Evolutionary conservation across 2,113 vertebrate genomes (phyloP), one percentile per base, ranked within the genome.

Genomic region (Pluvianellus socialis): DNA sequence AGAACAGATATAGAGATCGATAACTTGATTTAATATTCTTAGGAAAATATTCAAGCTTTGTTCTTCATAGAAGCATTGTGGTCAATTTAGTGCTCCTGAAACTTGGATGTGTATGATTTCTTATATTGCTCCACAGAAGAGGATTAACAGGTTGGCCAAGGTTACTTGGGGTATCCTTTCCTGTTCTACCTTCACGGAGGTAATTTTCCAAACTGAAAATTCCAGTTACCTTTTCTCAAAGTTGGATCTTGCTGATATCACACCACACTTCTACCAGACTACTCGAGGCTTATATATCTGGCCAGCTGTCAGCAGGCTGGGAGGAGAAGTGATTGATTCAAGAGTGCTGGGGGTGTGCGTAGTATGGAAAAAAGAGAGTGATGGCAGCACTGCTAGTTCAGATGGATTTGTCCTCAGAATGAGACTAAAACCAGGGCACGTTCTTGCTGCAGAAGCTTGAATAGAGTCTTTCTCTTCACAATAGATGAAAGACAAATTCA

Each of bases 401-500:
- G 59, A 71, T 52, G 17, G 52, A 59, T 89, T 83, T 74, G 38
- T 91, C 80, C 59, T 33, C 79, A 74, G 72, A 88, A 63, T 55
- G 65, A 74, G 76, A 59, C 73, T 28, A 89, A 96, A 95, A 95
- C 45, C 86, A 80, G 28, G 33, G 59, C 38, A 77, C 1, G 6
- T 74, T 91, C 80, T 70, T 77, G 59, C 55, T 81, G 56, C 3
- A 3, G 52, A 50, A 8, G 12, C n/a, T 71, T 81, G 68, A 91
- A 62, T 72, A 80, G 58, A 53, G 6, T 30, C 53, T 80, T 38
- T 85, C 44, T 93, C 58, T 92, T 82, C 76, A 68, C 20, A 92
- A 38, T 40, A 33, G 18, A n/a, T 91, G 73, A 94, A 95, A 91
- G 88, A 89, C 30, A 91, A 92, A 94, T 73, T 95, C 86, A 94